Base-by-base conservation (phyloP, 2,797 vertebrate species). In the Manis crassicaudata region DNA sequence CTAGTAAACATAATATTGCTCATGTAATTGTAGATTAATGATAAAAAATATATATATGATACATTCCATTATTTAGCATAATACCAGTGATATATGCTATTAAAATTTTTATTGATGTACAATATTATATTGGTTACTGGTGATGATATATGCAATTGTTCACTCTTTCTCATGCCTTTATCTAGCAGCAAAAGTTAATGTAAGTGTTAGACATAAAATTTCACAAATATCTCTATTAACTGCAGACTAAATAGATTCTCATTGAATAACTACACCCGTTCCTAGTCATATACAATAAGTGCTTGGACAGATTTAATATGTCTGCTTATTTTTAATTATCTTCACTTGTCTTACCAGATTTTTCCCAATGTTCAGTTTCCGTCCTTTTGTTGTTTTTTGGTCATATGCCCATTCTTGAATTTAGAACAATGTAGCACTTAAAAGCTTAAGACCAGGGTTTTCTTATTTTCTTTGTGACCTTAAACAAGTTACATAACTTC, bases 291-390 rank as follows among this genome's bases (percentile, higher is more conserved):
- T 29, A 35, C 29, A 54, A 25, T 37, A 83, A 79, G 17, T 65
- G 58, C 16, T 92, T 91, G n/a, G 60, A 67, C 72, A 60, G 50
- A 16, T 12, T 54, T 63, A 52, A 62, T n/a, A 35, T 81, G 80
- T 93, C 70, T 94, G 52, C 20, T 94, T 85, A 65, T 50, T 80
- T 95, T 89, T 35, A 88, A 92, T 70, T 80, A 91, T 70, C 10
- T 52, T 88, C 60, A 75, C 54, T 82, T 37, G 32, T 79, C 90
- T 94, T 62, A 82, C 77, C 62, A 70, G 40, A 86, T 86, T 97
- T 94, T 46, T 25, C 50, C 27, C 27, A 50, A 21, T 63, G 77
- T 89, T 63, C 25, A 63, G 58, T 81, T 82, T 76, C 46, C 43
- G 29, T 68, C 23, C 25, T 63, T 81, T 72, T 79, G 35, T 85